Percentiles rank a stretch among this genome's conserved stretches.
These are phyloP conservation scores for Eriocheir sinensis DNA, from an alignment of 1,140 invertebrate species.

Conservation along the genomic window DNA sequence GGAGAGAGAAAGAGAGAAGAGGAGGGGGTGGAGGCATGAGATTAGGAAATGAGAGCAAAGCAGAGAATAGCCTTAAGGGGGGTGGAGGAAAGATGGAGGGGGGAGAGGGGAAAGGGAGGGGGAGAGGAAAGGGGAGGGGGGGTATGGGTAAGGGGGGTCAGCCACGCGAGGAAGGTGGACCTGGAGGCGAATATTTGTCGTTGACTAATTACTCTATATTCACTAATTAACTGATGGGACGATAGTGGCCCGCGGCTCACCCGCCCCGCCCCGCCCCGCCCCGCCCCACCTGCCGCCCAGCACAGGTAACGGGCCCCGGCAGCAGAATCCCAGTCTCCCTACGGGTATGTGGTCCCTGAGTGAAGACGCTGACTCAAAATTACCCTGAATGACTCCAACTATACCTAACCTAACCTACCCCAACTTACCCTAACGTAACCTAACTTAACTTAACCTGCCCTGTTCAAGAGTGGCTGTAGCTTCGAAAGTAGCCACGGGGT, in stretches of 20 bases:
- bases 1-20: not conserved
- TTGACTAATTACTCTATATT: conserved; percentile 69
- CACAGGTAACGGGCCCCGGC: too few relatives aligned
- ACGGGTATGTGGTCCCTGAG: too few relatives aligned
- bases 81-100: not conserved
- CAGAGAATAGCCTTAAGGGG: not conserved
- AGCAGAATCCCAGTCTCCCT: too few relatives aligned
- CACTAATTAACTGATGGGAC: conserved; percentile 70
- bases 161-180: not conserved
- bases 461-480: too few relatives aligned
- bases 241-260: conserved; percentile 29
- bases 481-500: too few relatives aligned
- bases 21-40: not conserved
- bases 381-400: too few relatives aligned
- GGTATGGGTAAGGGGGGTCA: not conserved
- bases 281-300: too few relatives aligned
- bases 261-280: not conserved
- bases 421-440: too few relatives aligned
- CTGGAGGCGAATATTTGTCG: conserved; percentile 47
- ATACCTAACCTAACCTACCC: too few relatives aligned
- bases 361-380: too few relatives aligned
- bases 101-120: not conserved
- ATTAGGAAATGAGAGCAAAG: not conserved
- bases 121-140: too few relatives aligned
- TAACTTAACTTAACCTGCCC: too few relatives aligned